Evolutionary conservation across 1,140 invertebrate genomes (phyloP).

Genomic region (Lucilia cuprina): DNA sequence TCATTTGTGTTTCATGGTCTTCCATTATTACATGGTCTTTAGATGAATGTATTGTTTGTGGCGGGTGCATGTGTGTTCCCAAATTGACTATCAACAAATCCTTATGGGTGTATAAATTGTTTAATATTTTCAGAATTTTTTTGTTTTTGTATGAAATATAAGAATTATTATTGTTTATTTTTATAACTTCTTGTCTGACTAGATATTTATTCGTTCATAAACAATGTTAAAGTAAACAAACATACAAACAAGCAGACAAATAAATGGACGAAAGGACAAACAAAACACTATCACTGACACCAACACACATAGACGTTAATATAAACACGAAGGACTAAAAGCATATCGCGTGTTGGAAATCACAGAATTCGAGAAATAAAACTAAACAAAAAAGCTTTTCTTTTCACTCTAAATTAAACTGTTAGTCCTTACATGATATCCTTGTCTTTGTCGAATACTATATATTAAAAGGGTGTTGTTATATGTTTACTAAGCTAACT

Average conservation of each 20-base stretch:
- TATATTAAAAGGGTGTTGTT: too few relatives aligned
- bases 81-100: too few relatives aligned
- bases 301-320: too few relatives aligned
- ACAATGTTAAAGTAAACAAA: neutral
- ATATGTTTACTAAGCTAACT: too few relatives aligned
- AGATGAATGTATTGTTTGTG: too few relatives aligned
- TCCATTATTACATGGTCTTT: too few relatives aligned
- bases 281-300: too few relatives aligned
- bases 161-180: conserved; percentile 3
- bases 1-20: too few relatives aligned
- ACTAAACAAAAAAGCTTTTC: neutral
- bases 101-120: too few relatives aligned
- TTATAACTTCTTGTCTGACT: neutral
- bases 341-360: neutral
- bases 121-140: too few relatives aligned
- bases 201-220: neutral
- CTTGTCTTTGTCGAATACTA: too few relatives aligned
- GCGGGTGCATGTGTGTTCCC: neutral
- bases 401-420: neutral
- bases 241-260: neutral
- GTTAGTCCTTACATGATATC: too few relatives aligned
- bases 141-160: neutral
- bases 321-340: neutral
- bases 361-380: neutral
- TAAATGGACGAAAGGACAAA: neutral